A percentile compares a stretch with the other conserved stretches of the same genome.
These are phyloP conservation scores for Acrocephalus kingi DNA, from an alignment of 2,113 vertebrate species.

Conservation along the genomic window DNA sequence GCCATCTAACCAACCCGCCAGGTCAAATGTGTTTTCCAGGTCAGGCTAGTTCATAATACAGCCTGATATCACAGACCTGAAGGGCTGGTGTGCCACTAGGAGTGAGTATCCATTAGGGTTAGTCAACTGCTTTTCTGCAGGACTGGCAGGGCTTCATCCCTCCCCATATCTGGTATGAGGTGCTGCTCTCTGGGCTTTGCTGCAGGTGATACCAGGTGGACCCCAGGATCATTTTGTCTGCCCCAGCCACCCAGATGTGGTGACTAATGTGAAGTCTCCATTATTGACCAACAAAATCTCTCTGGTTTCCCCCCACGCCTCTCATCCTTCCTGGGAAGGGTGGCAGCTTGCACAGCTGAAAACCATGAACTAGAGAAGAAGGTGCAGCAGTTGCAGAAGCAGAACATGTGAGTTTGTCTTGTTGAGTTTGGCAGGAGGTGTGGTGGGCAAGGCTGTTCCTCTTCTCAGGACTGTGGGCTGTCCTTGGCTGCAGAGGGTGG, in stretches of 20 bases:
- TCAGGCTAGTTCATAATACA: not conserved
- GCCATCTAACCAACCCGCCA: not conserved
- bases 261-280: not conserved
- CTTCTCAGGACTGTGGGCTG: not conserved
- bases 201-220: not conserved
- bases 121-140: not conserved
- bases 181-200: not conserved
- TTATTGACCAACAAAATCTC: not conserved
- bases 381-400: constrained; percentile 85
- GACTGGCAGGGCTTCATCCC: not conserved
- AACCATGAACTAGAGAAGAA: constrained; percentile 88
- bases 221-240: not conserved
- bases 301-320: not conserved
- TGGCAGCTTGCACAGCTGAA: constrained; percentile 84
- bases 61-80: not conserved
- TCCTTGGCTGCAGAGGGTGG: not conserved
- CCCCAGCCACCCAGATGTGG: not conserved
- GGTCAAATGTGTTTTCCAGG: not conserved
- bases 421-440: not conserved
- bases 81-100: not conserved
- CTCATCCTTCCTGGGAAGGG: constrained; percentile 53
- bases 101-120: not conserved
- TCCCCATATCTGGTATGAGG: not conserved
- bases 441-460: not conserved
- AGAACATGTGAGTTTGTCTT: constrained; percentile 82